Evolutionary conservation across 2,797 vertebrate species (phyloP), one percentile per base, ranked within the genome.

Genomic region (Hydrocynus forskahlii): DNA sequence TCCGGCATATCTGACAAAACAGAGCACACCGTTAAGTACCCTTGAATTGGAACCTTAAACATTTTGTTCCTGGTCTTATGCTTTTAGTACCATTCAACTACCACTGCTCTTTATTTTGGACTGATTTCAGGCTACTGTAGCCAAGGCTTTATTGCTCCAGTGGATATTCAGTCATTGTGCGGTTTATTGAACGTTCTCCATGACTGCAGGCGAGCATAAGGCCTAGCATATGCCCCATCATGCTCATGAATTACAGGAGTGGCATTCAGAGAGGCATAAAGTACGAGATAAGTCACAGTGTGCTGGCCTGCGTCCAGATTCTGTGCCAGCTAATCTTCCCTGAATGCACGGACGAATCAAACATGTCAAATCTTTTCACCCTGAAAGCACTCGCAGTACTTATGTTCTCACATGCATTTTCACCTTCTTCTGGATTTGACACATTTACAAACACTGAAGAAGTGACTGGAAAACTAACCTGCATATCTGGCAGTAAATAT

Each of bases 1-100:
- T 95, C 48, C 97, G 95, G 89, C 97, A 99, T 84, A 99, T 97
- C 98, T 99, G 93, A 54, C 16, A 21, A 69, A 35, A 54, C 12
- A 45, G 2, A 54, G 29, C 1, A 71, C 1, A 48, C 45, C 4
- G 2, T 35, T 35, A 35, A 35, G 4, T 35, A 35, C 2, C 2
- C 35, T 35, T 35, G 35, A 35, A 35, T 3, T 29, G 1, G 1
- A 29, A 29, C 29, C 35, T 35, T 35, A 4, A 45, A 10, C 7
- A 45, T 0, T 17, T 63, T 5, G 48, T 17, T 14, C n/a, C 8
- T 5, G 43, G 14, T 14, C n/a, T 55, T 19, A 8, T 48, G 7
- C 3, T 17, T 55, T 43, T 17, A 19, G 4, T 13, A 59, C 52
- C 8, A 25, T 69, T 63, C 60, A 35, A 54, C 25, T 13, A 45